Evolutionary conservation across 2,113 vertebrate genomes (phyloP), one percentile per base, ranked within the genome.

Genomic region (Carassius gibelio): DNA sequence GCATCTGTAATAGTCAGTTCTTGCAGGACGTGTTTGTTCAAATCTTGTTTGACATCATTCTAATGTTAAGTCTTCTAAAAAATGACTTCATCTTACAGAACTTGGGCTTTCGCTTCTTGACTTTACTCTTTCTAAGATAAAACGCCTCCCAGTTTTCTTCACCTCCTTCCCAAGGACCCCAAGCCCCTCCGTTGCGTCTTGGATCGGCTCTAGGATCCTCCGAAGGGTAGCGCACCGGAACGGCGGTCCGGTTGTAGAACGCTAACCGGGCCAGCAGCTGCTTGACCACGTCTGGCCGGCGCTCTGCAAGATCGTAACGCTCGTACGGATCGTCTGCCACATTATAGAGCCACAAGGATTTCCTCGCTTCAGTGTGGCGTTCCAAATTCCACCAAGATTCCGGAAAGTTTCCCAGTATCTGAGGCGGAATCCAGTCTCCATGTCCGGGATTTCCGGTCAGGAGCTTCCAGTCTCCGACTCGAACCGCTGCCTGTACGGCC

Each of bases 271-370:
- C 92, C 89, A 99, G 88, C 55, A 99, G 93, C 75, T 93, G 91
- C 48, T 95, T 96, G 42, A 99, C 98, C 61, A 99, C 94, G 0
- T 98, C 97, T 0, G 97, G 97, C 59, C 96, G 94, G 88, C 95
- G 93, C 57, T 93, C 94, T 0, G 98, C 95, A 9, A 98, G 92
- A 89, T 99, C 97, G 0, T 95, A 93, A 11, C 97, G 96, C 85
- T 99, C 98, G 0, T 96, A 97, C 1, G 98, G 98, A 90, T 99
- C 98, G 0, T 95, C 95, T 0, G 96, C 96, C 90, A 99, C 96
- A 91, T 99, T 99, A 91, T 99, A 99, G 85, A 99, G 97, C 97
- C 97, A 99, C 88, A 99, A 72, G 0, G 97, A 96, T 88, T 95
- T 96, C 17, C 81, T 84, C 0, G 94, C 94, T 0, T 93, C 83